Conservation (phyloP, 2,888 invertebrate species). For the Philereme transversata region DNA sequence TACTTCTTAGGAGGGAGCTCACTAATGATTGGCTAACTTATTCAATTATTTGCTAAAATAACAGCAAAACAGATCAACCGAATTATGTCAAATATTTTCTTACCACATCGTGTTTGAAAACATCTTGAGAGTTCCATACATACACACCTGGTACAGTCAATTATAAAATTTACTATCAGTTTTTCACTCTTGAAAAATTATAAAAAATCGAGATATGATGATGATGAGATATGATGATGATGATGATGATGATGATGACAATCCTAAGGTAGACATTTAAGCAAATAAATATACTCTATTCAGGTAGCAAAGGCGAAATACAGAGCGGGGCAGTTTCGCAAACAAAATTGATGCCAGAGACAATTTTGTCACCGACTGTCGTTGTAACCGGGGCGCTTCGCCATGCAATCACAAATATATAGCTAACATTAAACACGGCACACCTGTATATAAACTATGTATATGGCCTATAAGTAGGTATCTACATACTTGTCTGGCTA, state of each 20-base stretch:
- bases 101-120: conserved; percentile 51
- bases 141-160: conserved; percentile 42
- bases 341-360: too few relatives aligned
- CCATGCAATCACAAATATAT: conserved; percentile 31
- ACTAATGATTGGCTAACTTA: conserved; percentile 4
- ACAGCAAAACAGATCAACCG: conserved; percentile 34
- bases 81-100: conserved; percentile 46
- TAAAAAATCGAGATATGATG: not conserved
- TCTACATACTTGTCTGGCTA: conserved; percentile 36
- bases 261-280: too few relatives aligned
- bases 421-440: conserved; percentile 26
- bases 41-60: conserved; percentile 33
- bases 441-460: conserved; percentile 24
- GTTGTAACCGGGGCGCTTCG: conserved; percentile 31
- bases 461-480: conserved; percentile 17
- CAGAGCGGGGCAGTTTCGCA: too few relatives aligned
- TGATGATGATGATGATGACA: too few relatives aligned
- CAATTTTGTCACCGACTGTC: conserved; percentile 5
- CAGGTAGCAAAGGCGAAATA: too few relatives aligned
- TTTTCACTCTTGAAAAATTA: not conserved
- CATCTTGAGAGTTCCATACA: conserved; percentile 47
- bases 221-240: too few relatives aligned
- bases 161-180: not conserved
- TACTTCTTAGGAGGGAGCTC: too few relatives aligned
- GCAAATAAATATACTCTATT: too few relatives aligned